Evolutionary conservation across 2,888 invertebrate species (phyloP).

Genomic region (Sipha maydis): DNA sequence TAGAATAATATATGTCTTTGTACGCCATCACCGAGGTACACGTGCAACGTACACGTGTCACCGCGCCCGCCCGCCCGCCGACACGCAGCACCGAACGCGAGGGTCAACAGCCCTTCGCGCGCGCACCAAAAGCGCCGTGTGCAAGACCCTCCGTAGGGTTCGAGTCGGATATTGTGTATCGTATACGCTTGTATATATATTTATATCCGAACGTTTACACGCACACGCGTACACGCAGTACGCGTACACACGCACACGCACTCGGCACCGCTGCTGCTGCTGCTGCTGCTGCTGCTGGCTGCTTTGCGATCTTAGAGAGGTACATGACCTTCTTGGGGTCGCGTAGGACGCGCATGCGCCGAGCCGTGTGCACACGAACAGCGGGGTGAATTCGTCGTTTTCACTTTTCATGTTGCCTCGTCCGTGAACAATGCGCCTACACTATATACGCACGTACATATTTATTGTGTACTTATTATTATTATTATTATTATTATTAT

Average conservation of each 20-base stretch:
- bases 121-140: constrained; percentile 44
- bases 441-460: neutral
- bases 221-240: neutral
- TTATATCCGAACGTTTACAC: neutral
- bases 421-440: neutral
- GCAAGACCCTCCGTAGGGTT: constrained; percentile 48
- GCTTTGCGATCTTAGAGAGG: neutral
- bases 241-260: neutral
- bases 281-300: neutral
- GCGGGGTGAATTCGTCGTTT: constrained; percentile 34
- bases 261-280: neutral
- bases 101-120: constrained; percentile 52
- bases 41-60: constrained; percentile 48
- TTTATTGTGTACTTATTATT: too few species aligned
- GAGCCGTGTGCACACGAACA: neutral
- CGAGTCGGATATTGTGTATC: neutral
- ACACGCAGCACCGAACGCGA: constrained; percentile 9
- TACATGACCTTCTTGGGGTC: constrained; percentile 55
- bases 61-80: neutral
- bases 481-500: neutral
- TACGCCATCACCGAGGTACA: constrained; percentile 6
- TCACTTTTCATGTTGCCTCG: constrained; percentile 21
- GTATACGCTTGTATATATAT: neutral
- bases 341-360: neutral
- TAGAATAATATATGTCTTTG: neutral